These are phyloP conservation scores for Colossoma macropomum DNA, from an alignment of 2,113 vertebrate genomes.

Conservation along the genomic window DNA sequence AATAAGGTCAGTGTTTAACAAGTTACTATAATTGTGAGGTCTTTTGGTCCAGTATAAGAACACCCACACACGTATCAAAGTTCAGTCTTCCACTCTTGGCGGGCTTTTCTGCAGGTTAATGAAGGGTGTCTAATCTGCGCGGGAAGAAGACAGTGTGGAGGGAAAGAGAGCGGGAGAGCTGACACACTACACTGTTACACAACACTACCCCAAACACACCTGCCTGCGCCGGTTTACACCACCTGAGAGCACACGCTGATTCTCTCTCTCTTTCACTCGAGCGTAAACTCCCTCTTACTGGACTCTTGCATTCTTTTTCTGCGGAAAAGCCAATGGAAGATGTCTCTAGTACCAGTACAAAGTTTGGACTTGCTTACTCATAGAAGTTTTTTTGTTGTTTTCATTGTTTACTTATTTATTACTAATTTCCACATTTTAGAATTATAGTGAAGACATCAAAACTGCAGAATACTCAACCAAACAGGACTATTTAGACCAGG, in stretches of 20 bases:
- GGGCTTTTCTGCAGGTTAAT: neutral
- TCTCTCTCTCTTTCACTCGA: neutral
- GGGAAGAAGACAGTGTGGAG: conserved; percentile 17
- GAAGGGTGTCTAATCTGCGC: neutral
- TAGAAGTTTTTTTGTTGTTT: no score
- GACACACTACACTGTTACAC: conserved; percentile 10
- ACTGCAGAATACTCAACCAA: no score
- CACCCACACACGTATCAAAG: conserved; percentile 3
- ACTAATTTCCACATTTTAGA: no score
- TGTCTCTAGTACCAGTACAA: no score
- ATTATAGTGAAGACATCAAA: no score
- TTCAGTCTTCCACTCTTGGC: neutral
- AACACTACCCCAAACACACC: neutral
- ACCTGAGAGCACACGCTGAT: neutral
- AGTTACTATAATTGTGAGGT: neutral
- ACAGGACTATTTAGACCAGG: no score
- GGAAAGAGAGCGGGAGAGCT: conserved; percentile 21
- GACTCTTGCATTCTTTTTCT: no score
- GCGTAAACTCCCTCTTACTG: neutral
- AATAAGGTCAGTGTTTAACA: neutral
- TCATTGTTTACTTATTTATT: no score
- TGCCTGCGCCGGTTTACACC: neutral
- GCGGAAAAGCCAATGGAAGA: no score
- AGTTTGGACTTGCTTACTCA: no score
- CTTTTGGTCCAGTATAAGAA: neutral